Evolutionary conservation across 2,888 invertebrate species (phyloP).

Genomic region (Tridacna gigas): DNA sequence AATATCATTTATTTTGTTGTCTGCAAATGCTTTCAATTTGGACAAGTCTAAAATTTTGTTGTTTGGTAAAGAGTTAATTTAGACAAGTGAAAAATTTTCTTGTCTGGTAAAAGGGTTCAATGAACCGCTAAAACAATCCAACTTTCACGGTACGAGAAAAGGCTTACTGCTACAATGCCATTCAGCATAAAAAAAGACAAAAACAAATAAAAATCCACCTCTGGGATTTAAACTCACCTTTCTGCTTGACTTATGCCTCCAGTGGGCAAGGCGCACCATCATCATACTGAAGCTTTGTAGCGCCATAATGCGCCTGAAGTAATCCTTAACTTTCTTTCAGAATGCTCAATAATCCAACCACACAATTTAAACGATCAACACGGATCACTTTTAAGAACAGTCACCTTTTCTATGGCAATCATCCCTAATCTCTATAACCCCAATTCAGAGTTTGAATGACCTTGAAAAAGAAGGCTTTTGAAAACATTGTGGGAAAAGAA

Average conservation of each 20-base stretch:
- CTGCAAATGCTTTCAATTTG: neutral
- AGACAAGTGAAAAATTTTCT: no score
- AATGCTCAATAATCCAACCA: neutral
- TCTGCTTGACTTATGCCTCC: slow-evolving; percentile 66
- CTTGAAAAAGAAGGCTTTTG: no score
- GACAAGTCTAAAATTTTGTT: neutral
- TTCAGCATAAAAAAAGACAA: no score
- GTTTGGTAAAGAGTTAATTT: neutral
- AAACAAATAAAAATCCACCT: neutral
- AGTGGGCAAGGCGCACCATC: slow-evolving; percentile 74
- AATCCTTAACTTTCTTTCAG: no score
- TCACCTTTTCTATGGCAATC: no score
- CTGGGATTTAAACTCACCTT: slow-evolving; percentile 33
- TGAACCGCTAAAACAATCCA: no score
- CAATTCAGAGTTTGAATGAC: no score
- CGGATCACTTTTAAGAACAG: neutral
- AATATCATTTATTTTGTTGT: neutral
- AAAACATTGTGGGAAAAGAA: no score
- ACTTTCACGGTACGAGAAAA: no score
- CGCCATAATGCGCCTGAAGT: slow-evolving; percentile 56
- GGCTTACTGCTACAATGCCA: no score
- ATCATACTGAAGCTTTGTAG: slow-evolving; percentile 76
- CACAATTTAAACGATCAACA: neutral
- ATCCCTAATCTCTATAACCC: no score
- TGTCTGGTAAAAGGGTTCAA: no score